Evolutionary conservation across 2,797 vertebrate genomes (phyloP), one percentile per base, ranked within the genome.

Genomic region (Graptemys geographica): DNA sequence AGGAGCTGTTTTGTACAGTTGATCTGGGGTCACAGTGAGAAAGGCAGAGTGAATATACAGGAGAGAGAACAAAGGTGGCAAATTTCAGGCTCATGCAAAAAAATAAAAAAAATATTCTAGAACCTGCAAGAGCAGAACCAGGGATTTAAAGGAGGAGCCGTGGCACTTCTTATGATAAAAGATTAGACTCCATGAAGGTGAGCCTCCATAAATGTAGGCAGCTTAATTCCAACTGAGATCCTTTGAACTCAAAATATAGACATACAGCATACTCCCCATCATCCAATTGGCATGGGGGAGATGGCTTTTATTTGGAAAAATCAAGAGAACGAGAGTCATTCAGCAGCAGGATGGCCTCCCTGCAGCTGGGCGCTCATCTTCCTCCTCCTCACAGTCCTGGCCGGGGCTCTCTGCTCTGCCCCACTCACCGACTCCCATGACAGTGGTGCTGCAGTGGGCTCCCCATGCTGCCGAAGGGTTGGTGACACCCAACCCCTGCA

Each of bases 211-310:
- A 55, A 76, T 76, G 13, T 47, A 27, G 41, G 23, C 72, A 25
- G 6, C 11, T 47, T 76, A 25, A 83, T 87, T 88, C 62, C 47
- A n/a, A 10, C 6, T 69, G 28, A 89, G 88, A 8, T 88, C 6
- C 37, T 81, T 88, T 69, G 56, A 79, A 51, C 2, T 79, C 28
- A 56, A 74, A 74, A 55, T 31, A 78, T 0, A 1, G 44, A 47
- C 1, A 1, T 27, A 23, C 1, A 0, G 12, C 27, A 59, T 31
- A 59, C 12, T 31, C 12, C 57, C 28, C 3, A n/a, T 65, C n/a
- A 65, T 65, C 33, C 16, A 18, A 8, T 65, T 65, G n/a, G 31
- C 7, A 18, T 65, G 16, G 59, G 13, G 16, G 8, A 69, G 18
- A 37, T 37, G 33, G 18, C 33, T 69, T 37, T 33, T 69, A 69